Base-by-base conservation (phyloP, 2,888 invertebrate species). In the Drosophila quinaria region DNA sequence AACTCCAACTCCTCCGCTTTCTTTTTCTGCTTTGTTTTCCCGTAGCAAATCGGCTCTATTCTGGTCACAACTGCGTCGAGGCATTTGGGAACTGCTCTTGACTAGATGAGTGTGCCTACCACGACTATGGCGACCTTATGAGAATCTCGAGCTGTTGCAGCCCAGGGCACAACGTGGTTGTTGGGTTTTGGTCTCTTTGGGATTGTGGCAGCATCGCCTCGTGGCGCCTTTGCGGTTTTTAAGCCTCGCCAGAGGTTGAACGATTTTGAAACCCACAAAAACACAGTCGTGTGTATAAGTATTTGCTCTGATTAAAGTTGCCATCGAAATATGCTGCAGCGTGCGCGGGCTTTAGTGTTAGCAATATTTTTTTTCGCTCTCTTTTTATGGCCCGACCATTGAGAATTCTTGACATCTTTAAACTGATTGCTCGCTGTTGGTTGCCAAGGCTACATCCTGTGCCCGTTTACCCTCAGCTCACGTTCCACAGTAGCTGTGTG, bases 351-450 rank as follows among this genome's bases (percentile, higher is more conserved):
- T 79, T 81, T 73, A 78, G 66, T 67, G 44, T 62, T 44, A 60
- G 75, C 73, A 70, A 70, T 87, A 71, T 82, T 72, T 72, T 52
- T 61, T 80, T 86, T 52, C 5, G 5, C 25, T 25, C 25, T 25
- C 62, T 66, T 68, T 87, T 86, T 82, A 82, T 80, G 42, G 73
- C 70, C 54, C 11, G 37, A 25, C 70, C 78, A 76, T 84, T 78
- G 81, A 73, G 74, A 74, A 78, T 87, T 67, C 67, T 70, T 55
- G 68, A 82, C 80, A 82, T 80, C 87, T 85, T 87, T 84, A 85
- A 85, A 87, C 81, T 84, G 87, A 83, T 84, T 81, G 84, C 84
- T 77, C 73, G 55, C 70, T 70, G 75, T 59, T 76, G 70, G 78
- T 81, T 52, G 70, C 67, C 78, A 55, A 25, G 63, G 58, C 74